phyloP scores from a whole-genome alignment of 1,140 invertebrate species.

The Planococcus citri region DNA sequence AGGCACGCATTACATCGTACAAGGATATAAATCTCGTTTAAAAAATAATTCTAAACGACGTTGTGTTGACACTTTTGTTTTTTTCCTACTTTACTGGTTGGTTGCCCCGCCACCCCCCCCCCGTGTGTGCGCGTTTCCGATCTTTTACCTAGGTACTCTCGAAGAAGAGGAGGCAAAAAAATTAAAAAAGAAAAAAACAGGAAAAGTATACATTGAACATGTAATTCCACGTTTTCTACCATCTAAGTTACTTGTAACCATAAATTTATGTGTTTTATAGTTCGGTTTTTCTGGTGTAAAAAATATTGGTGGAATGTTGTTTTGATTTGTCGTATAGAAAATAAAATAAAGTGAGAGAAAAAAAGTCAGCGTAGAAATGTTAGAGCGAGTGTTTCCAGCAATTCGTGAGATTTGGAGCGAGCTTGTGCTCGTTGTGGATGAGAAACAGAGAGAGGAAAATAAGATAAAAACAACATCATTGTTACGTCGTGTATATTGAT shows the following conservation, averaged over 20 bases:
- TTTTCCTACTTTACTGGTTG: constrained; percentile 13
- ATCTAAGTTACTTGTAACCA: constrained; percentile 15
- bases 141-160: no score
- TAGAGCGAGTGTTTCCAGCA: no score
- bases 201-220: constrained; percentile 8
- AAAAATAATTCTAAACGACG: constrained; percentile 14
- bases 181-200: background rate
- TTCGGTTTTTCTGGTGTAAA: constrained; percentile 18
- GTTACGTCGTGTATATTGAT: background rate
- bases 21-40: constrained; percentile 1
- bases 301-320: constrained; percentile 13
- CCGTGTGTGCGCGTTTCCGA: constrained; percentile 17
- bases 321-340: constrained; percentile 16
- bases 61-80: constrained; percentile 19
- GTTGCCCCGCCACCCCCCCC: no score
- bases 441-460: no score
- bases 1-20: constrained; percentile 15
- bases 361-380: background rate
- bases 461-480: no score
- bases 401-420: no score
- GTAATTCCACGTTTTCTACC: constrained; percentile 17
- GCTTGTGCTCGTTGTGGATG: no score
- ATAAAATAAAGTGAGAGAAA: background rate
- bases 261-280: constrained; percentile 20
- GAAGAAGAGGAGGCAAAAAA: constrained; percentile 15